Percentiles rank a stretch among this genome's conserved stretches.
These are phyloP conservation scores for Cerceris ruficornis DNA, from an alignment of 2,888 invertebrate species.

Conservation along the genomic window DNA sequence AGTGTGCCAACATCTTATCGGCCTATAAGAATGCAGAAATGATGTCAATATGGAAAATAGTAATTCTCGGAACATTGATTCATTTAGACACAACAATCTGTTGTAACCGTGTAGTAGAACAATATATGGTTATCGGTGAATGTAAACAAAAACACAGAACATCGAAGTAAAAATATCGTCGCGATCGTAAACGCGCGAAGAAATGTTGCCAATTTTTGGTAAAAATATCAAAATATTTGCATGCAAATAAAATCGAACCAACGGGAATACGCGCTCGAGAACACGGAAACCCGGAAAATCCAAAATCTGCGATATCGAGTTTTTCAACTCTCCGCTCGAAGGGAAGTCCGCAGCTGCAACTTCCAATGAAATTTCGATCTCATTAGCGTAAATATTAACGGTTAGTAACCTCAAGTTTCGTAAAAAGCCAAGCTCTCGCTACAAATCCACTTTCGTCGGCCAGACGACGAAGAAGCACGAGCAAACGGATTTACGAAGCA, in stretches of 20 bases:
- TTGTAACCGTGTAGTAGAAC: too few species aligned
- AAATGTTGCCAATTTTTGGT: not conserved
- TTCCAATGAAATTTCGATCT: not conserved
- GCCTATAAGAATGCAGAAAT: too few species aligned
- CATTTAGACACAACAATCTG: too few species aligned
- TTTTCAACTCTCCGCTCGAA: not conserved
- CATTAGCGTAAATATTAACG: not conserved
- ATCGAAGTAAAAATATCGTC: too few species aligned
- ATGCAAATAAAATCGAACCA: not conserved
- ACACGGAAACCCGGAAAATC: not conserved
- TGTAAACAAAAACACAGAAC: too few species aligned
- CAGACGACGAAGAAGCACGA: conserved; percentile 31
- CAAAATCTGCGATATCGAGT: not conserved
- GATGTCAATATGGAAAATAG: too few species aligned
- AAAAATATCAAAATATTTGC: not conserved
- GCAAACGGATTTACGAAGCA: conserved; percentile 45
- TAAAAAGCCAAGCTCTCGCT: conserved; percentile 38
- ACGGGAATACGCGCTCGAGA: not conserved
- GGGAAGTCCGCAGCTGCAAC: not conserved
- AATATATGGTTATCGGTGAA: too few species aligned
- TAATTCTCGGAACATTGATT: too few species aligned
- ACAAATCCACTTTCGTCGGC: conserved; percentile 47
- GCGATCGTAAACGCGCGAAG: too few species aligned
- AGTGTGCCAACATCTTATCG: too few species aligned
- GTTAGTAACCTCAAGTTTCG: not conserved